A percentile compares a stretch with the other conserved stretches of the same genome.
These are phyloP conservation scores for Gallinago media DNA, from an alignment of 2,113 vertebrate genomes.

Conservation along the genomic window DNA sequence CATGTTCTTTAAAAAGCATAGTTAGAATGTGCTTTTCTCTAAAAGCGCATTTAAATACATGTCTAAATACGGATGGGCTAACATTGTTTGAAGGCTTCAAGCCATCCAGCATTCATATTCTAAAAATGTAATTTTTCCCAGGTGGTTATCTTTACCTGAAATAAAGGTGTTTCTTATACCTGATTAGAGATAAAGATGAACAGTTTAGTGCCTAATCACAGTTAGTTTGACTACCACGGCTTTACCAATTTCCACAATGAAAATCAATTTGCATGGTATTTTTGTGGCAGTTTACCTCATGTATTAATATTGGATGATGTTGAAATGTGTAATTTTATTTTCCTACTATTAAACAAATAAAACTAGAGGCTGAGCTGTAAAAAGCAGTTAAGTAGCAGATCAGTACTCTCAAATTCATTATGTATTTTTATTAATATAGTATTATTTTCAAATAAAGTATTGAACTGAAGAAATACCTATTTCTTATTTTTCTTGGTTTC, in stretches of 20 bases:
- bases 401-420: not conserved
- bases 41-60: not conserved
- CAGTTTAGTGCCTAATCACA: not conserved
- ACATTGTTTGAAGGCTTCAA: not conserved
- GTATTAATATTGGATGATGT: not conserved
- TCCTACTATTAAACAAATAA: not conserved
- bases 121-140: not conserved
- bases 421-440: not conserved
- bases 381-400: not conserved
- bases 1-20: not conserved
- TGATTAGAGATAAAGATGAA: not conserved
- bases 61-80: not conserved
- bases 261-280: not conserved
- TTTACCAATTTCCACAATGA: not conserved
- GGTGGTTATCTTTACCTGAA: not conserved
- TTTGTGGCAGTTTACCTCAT: not conserved
- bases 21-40: not conserved
- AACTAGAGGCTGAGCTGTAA: not conserved
- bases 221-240: not conserved
- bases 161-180: not conserved
- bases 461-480: not conserved
- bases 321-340: not conserved
- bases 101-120: not conserved
- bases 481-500: not conserved
- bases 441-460: not conserved